These are phyloP conservation scores for Lordiphosa clarofinis DNA, from an alignment of 1,140 invertebrate species.

Conservation along the genomic window DNA sequence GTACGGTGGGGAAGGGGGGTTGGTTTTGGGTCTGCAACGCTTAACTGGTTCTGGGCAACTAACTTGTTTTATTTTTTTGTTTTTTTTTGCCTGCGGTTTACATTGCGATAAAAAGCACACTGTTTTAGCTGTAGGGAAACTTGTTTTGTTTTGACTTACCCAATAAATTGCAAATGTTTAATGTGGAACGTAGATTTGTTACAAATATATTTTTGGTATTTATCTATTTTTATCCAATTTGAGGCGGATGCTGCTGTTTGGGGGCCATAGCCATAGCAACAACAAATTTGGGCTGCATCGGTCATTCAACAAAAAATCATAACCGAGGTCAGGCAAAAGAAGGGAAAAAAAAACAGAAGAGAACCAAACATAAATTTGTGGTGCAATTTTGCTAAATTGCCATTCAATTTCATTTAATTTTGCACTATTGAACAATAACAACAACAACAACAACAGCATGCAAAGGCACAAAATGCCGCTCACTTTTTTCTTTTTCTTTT, in stretches of 20 bases:
- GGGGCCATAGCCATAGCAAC: slow-evolving; percentile 25
- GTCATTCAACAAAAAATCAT: slow-evolving; percentile 11
- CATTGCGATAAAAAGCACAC: slow-evolving; percentile 33
- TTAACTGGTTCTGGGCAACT: slow-evolving; percentile 68
- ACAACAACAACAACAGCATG: slow-evolving; percentile 34
- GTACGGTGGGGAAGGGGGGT: slow-evolving; percentile 24
- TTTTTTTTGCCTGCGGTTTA: slow-evolving; percentile 32
- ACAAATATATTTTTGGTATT: slow-evolving; percentile 10
- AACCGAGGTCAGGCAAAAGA: slow-evolving; percentile 22
- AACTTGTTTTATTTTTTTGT: slow-evolving; percentile 63
- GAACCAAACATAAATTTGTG: background rate
- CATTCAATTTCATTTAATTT: slow-evolving; percentile 18
- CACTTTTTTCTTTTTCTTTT: slow-evolving; percentile 25
- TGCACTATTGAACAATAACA: slow-evolving; percentile 25
- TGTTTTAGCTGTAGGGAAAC: slow-evolving; percentile 36
- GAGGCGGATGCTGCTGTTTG: slow-evolving; percentile 1
- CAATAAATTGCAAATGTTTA: slow-evolving; percentile 4
- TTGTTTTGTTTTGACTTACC: slow-evolving; percentile 16
- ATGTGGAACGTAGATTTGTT: slow-evolving; percentile 1
- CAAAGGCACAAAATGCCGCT: slow-evolving; percentile 31
- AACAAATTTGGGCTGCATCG: background rate
- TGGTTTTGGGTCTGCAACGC: slow-evolving; percentile 35
- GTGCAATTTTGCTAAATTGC: slow-evolving; percentile 1
- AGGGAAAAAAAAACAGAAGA: slow-evolving; percentile 1
- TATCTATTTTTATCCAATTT: slow-evolving; percentile 31